Conservation (phyloP, 1,140 invertebrate genomes). For the Bombus pyrosoma region DNA sequence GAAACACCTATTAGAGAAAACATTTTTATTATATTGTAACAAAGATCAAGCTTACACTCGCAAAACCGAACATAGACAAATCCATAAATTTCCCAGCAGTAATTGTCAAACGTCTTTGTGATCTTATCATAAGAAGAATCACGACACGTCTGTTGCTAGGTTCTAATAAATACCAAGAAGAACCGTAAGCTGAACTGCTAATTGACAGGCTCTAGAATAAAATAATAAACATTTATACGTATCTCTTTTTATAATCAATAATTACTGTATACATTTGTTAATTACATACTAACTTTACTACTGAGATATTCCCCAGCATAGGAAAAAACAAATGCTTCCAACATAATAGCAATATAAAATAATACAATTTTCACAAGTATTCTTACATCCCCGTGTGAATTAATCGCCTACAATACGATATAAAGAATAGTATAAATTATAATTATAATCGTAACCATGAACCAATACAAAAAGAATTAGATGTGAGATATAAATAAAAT, state of each 20-base stretch:
- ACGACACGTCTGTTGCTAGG: conserved; percentile 39
- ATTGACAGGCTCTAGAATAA: conserved; percentile 50
- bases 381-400: not conserved
- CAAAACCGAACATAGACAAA: conserved; percentile 52
- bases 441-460: not conserved
- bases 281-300: conserved; percentile 45
- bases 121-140: conserved; percentile 56
- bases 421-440: not conserved
- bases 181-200: conserved; percentile 34
- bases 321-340: conserved; percentile 57
- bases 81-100: conserved; percentile 55
- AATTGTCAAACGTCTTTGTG: conserved; percentile 53
- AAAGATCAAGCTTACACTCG: conserved; percentile 42
- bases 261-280: not conserved
- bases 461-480: not conserved
- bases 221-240: not conserved
- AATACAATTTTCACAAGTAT: conserved; percentile 34
- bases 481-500: not conserved
- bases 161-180: conserved; percentile 48
- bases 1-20: no score
- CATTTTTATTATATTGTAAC: not conserved
- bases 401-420: conserved; percentile 27
- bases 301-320: conserved; percentile 57
- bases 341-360: conserved; percentile 46
- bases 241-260: not conserved